Evolutionary conservation across 1,140 invertebrate genomes (phyloP), one percentile per base, ranked within the genome.

Genomic region (Drosophila melanogaster): DNA sequence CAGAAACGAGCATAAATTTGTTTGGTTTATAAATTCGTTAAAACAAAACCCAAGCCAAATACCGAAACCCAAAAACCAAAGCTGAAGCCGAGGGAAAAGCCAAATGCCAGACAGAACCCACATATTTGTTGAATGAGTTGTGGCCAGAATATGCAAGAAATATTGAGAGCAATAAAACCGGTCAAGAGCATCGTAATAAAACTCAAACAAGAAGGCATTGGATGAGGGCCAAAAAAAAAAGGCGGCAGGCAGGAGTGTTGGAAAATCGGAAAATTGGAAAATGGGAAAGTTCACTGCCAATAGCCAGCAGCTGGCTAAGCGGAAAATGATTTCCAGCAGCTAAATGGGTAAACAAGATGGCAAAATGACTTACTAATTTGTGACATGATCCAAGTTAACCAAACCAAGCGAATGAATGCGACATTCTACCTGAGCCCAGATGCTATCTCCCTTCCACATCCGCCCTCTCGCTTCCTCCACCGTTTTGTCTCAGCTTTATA

Each of bases 291-390:
- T 71, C 26, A 57, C n/a, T 49, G 54, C 64, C 41, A 55, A 33
- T 33, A 56, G 24, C 30, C 47, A 15, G n/a, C 35, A 77, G 35
- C 15, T 49, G 47, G 47, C 44, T 44, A 24, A 60, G 59, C 22
- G 44, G 59, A 22, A 46, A 55, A 67, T 67, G 30, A 49, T 37
- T 49, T 69, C 69, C 65, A 70, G 64, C 64, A 69, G 51, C 70
- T 55, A 74, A 74, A 62, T 73, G 71, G 58, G 73, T 60, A 76
- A 66, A 66, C 70, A 76, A 59, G 75, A 66, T 43, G 67, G 50
- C 73, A 58, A 79, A 78, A 65, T 89, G 85, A 89, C 79, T 90
- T 89, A 90, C 79, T 89, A 89, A 89, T 89, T 89, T 89, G 84
- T 67, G 85, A 90, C 76, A 89, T 84, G 84, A 89, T 89, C 65